Evolutionary conservation across 1,140 invertebrate genomes (phyloP), one percentile per base, ranked within the genome.

Genomic region (Hormaphis cornu): DNA sequence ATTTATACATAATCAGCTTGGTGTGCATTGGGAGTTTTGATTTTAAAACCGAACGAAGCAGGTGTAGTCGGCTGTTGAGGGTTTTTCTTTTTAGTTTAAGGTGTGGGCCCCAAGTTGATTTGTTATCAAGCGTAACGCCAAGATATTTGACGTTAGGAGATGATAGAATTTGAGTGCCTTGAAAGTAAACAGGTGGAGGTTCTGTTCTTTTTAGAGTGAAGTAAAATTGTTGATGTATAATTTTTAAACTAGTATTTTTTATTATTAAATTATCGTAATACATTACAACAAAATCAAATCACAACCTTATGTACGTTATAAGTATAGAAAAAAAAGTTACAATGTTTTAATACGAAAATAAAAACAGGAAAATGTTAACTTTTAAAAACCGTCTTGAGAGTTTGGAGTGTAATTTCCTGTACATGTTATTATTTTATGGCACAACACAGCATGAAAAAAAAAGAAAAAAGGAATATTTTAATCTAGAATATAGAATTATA

Each of bases 191-290:
- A n/a, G n/a, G n/a, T n/a, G n/a, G n/a, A n/a, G n/a, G n/a, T n/a
- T n/a, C n/a, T n/a, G n/a, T n/a, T n/a, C n/a, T n/a, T n/a, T n/a
- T n/a, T n/a, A n/a, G n/a, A n/a, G n/a, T n/a, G n/a, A n/a, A n/a
- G n/a, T n/a, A n/a, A n/a, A n/a, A n/a, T n/a, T n/a, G n/a, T n/a
- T n/a, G n/a, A n/a, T n/a, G n/a, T n/a, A 50, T 35, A 50, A 66
- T 66, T 66, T 66, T 66, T 16, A 16, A 58, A 66, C 61, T 66
- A 66, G 28, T 48, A 50, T 66, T 66, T 50, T 66, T 66, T n/a
- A n/a, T n/a, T n/a, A n/a, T n/a, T n/a, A n/a, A 33, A 66, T 66
- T 16, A 50, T 66, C 20, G 35, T 66, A 63, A 61, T 63, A 66
- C 16, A 44, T 66, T 48, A 66, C 48, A 66, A 24, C n/a, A 20